Conservation (phyloP, 1,140 invertebrate genomes). For the Probaryconus sp. region DNA sequence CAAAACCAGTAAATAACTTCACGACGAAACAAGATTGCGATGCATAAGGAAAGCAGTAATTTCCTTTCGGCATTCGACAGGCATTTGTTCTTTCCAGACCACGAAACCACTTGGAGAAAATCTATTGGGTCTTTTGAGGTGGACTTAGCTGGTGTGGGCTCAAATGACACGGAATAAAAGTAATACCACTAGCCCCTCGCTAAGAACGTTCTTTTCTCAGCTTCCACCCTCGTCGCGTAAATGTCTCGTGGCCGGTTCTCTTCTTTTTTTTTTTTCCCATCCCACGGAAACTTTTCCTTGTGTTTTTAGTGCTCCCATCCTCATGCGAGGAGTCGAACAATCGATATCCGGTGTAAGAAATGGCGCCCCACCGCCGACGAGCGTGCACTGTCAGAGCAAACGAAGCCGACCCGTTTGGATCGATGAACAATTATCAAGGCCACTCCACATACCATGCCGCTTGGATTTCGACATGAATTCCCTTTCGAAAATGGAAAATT, state of each 20-base stretch:
- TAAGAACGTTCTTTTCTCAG: conserved; percentile 59
- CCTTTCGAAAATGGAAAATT: conserved; percentile 56
- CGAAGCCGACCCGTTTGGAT: conserved; percentile 55
- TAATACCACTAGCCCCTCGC: conserved; percentile 69
- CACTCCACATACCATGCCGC: conserved; percentile 55
- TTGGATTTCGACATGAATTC: conserved; percentile 50
- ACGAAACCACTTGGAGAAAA: conserved; percentile 72
- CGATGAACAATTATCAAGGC: conserved; percentile 69
- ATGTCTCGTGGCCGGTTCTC: conserved; percentile 53
- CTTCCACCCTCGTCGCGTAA: conserved; percentile 55
- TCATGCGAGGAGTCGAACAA: conserved; percentile 66
- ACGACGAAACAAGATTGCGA: conserved; percentile 8
- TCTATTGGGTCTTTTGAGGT: conserved; percentile 71
- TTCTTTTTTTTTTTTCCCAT: too few relatives aligned
- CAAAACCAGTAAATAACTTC: conserved; percentile 1
- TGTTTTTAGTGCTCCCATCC: conserved; percentile 62
- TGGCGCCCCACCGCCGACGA: conserved; percentile 40
- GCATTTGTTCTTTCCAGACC: conserved; percentile 56
- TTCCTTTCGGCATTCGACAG: conserved; percentile 40
- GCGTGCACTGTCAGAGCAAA: conserved; percentile 42
- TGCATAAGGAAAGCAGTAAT: conserved; percentile 39
- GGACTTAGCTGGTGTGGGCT: conserved; percentile 70
- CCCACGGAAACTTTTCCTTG: too few relatives aligned
- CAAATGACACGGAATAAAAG: conserved; percentile 80
- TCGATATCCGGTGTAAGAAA: conserved; percentile 76